These are phyloP conservation scores for Prunella strophiata DNA, from an alignment of 2,797 vertebrate genomes.

Conservation along the genomic window DNA sequence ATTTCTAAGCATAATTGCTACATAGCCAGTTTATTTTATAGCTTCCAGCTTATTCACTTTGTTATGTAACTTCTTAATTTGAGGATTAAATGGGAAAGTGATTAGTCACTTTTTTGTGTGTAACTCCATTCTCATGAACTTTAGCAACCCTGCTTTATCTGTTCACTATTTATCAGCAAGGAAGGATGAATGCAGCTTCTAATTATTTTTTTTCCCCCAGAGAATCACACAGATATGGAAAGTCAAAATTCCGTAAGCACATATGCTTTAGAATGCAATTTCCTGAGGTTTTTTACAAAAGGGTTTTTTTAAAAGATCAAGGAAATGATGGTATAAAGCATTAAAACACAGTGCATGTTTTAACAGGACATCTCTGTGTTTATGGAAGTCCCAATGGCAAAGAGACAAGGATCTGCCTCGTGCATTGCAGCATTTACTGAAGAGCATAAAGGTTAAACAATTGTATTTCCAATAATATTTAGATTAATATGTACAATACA, in stretches of 20 bases:
- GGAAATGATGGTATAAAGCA: neutral
- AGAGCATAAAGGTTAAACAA: neutral
- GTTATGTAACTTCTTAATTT: conserved; percentile 11
- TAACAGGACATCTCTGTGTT: neutral
- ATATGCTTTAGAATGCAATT: neutral
- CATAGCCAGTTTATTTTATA: neutral
- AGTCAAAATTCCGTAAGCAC: neutral
- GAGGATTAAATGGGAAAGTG: neutral
- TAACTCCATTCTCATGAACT: neutral
- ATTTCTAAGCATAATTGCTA: neutral
- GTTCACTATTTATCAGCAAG: neutral
- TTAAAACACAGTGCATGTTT: neutral
- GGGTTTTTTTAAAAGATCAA: neutral
- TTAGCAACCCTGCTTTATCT: neutral
- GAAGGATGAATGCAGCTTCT: neutral
- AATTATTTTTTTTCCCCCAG: neutral
- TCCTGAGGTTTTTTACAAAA: neutral
- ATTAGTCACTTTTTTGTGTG: neutral
- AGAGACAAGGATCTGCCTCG: neutral
- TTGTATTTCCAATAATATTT: neutral
- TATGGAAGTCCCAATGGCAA: neutral
- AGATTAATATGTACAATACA: neutral
- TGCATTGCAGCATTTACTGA: neutral
- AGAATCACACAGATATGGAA: neutral
- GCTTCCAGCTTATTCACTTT: neutral